phyloP scores from a whole-genome alignment of 2,113 vertebrate species.

The Phrynocephalus versicolor region DNA sequence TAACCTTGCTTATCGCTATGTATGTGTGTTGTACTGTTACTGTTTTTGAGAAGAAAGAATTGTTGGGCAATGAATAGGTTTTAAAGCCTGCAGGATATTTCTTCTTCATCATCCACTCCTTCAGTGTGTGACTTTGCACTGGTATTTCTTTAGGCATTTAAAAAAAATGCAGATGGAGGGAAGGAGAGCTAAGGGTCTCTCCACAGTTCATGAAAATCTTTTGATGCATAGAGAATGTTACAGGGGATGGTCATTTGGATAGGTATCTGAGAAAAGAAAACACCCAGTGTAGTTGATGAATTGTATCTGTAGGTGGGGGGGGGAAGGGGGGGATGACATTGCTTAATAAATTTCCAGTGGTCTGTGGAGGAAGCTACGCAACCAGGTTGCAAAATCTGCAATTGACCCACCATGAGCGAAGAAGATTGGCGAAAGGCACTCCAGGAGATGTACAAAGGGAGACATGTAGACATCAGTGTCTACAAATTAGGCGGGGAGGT shows the following conservation, averaged over 20 bases:
- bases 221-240: not conserved
- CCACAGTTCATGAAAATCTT: not conserved
- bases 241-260: not conserved
- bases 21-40: not conserved
- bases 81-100: not conserved
- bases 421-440: not conserved
- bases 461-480: not conserved
- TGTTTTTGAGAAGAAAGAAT: not conserved
- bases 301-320: not conserved
- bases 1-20: not conserved
- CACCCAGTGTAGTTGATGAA: not conserved
- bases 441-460: not conserved
- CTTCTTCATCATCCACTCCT: not conserved
- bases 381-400: conserved; percentile 8
- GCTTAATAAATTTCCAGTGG: conserved; percentile 9
- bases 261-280: not conserved
- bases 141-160: not conserved
- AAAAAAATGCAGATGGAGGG: not conserved
- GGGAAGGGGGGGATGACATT: not conserved
- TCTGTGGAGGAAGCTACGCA: not conserved
- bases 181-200: not conserved
- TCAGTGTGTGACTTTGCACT: too few relatives aligned
- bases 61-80: not conserved
- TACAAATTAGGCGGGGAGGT: not conserved
- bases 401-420: conserved; percentile 6